Conservation (phyloP, 2,797 vertebrate species). For the Gastrophryne carolinensis region DNA sequence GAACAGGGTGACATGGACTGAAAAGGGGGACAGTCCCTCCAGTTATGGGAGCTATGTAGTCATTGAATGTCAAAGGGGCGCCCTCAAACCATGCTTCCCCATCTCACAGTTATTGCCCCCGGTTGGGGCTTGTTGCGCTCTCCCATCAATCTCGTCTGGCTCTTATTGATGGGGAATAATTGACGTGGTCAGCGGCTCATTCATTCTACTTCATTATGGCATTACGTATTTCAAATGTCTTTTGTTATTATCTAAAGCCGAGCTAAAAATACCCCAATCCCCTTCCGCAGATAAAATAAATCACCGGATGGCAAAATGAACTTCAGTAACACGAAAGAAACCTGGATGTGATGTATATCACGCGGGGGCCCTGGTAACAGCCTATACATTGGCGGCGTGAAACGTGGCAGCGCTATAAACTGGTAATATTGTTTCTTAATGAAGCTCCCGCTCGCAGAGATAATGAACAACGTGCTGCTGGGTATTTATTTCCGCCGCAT, state of each 20-base stretch:
- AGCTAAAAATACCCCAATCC: background rate
- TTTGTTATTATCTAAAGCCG: background rate
- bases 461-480: background rate
- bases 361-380: background rate
- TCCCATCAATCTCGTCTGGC: background rate
- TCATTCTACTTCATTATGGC: background rate
- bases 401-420: background rate
- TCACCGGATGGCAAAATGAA: background rate
- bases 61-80: too few relatives aligned
- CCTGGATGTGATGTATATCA: background rate
- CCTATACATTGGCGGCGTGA: background rate
- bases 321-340: background rate
- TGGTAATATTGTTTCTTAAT: slow-evolving; percentile 8
- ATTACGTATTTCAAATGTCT: background rate
- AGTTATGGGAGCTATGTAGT: too few relatives aligned
- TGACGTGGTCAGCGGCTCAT: background rate
- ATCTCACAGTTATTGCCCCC: too few relatives aligned
- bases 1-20: too few relatives aligned
- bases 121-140: too few relatives aligned
- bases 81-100: too few relatives aligned
- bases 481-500: slow-evolving; percentile 29
- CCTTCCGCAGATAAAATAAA: slow-evolving; percentile 3
- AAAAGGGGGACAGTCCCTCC: too few relatives aligned
- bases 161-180: background rate
- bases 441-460: slow-evolving; percentile 11